These are phyloP conservation scores for Macroglossus sobrinus DNA, from an alignment of 2,113 vertebrate species.

Conservation along the genomic window DNA sequence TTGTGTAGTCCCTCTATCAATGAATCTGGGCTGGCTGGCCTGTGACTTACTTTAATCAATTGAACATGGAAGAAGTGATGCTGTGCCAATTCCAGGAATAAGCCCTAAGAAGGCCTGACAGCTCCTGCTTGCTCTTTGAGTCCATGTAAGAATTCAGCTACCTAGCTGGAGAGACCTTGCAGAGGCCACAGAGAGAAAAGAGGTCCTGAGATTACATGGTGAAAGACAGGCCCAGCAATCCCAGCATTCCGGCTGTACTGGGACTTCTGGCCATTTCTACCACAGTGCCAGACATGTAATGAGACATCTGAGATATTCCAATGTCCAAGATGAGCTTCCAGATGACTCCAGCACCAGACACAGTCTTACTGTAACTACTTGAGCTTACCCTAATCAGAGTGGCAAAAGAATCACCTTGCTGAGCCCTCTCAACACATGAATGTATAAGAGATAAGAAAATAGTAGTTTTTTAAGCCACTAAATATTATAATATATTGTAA, in stretches of 20 bases:
- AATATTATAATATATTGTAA: not conserved
- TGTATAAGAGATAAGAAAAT: not conserved
- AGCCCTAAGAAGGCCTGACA: not conserved
- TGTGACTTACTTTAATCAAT: not conserved
- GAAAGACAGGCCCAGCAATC: not conserved
- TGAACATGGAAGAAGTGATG: not conserved
- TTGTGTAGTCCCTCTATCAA: not conserved
- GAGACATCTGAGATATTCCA: not conserved
- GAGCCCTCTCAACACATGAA: not conserved
- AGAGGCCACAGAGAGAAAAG: not conserved
- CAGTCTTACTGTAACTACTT: not conserved
- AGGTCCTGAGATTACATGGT: not conserved
- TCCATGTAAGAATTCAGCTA: not conserved
- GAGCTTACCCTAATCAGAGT: not conserved
- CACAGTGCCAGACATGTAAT: not conserved
- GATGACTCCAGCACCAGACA: not conserved
- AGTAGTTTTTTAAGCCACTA: not conserved
- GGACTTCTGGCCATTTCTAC: not conserved
- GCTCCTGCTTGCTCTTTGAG: not conserved
- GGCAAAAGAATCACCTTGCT: not conserved
- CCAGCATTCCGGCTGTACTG: not conserved
- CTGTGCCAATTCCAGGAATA: not conserved
- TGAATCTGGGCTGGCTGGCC: not conserved
- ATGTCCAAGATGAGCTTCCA: not conserved
- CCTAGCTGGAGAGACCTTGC: not conserved